A percentile compares a stretch with the other conserved stretches of the same genome.
phyloP scores from a whole-genome alignment of 1,140 invertebrate genomes.

The Drosophila fuyamai region DNA sequence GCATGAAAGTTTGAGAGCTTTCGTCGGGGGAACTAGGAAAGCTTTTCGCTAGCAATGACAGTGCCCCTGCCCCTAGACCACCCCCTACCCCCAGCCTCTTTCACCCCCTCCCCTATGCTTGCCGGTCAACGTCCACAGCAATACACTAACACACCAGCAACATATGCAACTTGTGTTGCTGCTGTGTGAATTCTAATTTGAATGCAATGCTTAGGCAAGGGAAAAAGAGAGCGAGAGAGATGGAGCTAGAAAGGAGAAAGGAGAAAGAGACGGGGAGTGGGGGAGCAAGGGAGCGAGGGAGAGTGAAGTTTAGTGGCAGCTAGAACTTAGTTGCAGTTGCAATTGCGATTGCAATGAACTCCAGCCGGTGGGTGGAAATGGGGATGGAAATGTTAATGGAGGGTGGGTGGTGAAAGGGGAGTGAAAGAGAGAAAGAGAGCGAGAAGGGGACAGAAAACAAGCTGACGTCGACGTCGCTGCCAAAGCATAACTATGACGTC shows the following conservation, averaged over 20 bases:
- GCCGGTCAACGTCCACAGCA: conserved; percentile 33
- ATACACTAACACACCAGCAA: conserved; percentile 3
- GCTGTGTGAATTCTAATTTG: conserved; percentile 41
- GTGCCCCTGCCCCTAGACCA: background rate
- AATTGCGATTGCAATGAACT: conserved; percentile 27
- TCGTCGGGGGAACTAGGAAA: conserved; percentile 10
- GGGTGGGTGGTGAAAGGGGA: background rate
- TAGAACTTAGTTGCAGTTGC: conserved; percentile 25
- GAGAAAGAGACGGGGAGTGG: background rate
- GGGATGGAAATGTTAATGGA: background rate
- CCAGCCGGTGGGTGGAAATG: background rate
- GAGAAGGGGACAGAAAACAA: background rate
- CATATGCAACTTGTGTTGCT: conserved; percentile 15
- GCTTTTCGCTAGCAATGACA: conserved; percentile 16
- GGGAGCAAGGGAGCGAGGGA: background rate
- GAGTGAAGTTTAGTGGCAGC: conserved; percentile 18
- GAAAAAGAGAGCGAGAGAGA: background rate
- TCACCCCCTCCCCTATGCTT: background rate
- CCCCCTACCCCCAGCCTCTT: background rate
- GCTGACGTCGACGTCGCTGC: conserved; percentile 15
- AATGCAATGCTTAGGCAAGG: conserved; percentile 24
- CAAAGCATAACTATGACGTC: conserved; percentile 78
- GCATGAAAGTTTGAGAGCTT: background rate
- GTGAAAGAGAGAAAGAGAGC: background rate
- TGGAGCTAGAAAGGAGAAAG: conserved; percentile 1